Base-by-base conservation (phyloP, 2,113 vertebrate species). In the Podilymbus podiceps region DNA sequence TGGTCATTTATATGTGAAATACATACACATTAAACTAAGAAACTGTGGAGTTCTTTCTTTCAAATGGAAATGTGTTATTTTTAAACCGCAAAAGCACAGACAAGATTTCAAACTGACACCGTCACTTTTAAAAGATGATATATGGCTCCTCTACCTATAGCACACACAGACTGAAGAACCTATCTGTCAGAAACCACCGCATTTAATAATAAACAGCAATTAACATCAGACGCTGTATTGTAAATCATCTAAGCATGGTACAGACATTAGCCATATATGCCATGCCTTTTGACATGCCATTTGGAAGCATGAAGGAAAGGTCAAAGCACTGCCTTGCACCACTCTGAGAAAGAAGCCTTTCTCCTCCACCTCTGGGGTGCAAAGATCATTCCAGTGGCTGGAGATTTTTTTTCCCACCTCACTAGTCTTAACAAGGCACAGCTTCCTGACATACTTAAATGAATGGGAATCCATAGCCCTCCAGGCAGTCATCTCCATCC, bases 1-100 rank as follows among this genome's bases (percentile, higher is more conserved):
- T 85, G 85, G 92, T 85, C 94, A 95, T 94, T 93, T 94, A 66
- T 93, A 71, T 77, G 58, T 93, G 91, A 94, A 97, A 95, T 95
- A 91, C 69, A 72, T 42, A 79, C 73, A 76, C 49, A 91, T 92
- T 89, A 85, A 93, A 89, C 52, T 85, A 90, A 92, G 87, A 85
- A 93, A 88, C 49, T 49, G 56, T 78, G 15, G 69, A 73, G 46
- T 79, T 91, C 40, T 15, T 90, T 74, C 88, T 97, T 94, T 96
- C 88, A 93, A 90, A 96, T 66, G 58, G 58, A 95, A 96, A 91
- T 79, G 27, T 38, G 74, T 91, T 95, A 52, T 78, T 89, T 95
- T 91, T 75, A 73, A 96, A 88, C 62, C 85, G 66, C 66, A 95
- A 62, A 90, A 91, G 64, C 66, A 79, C 28, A 52, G 80, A 82